Base-by-base conservation (phyloP, 2,797 vertebrate species). In the Mus caroli region DNA sequence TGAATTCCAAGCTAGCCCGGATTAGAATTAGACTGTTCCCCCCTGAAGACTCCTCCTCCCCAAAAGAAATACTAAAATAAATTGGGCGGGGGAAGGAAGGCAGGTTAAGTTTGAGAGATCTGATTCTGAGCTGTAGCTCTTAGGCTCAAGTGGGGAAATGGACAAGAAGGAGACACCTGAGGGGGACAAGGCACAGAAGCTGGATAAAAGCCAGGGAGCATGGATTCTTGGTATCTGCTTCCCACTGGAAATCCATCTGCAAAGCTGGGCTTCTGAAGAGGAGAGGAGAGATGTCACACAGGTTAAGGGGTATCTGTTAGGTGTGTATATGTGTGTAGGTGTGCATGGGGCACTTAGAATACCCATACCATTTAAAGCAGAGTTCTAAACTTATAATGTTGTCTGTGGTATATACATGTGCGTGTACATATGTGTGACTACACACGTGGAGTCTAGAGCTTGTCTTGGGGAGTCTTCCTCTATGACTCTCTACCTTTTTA, bases 81-180 rank as follows among this genome's bases (percentile, higher is more conserved):
- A 67, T 4, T n/a, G 19, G 5, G n/a, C n/a, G n/a, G 14, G 20
- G 5, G 14, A 34, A 37, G 15, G 46, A 62, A 50, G 60, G 60
- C 11, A n/a, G 10, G 67, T 56, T 92, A 76, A 26, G 34, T 62
- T 94, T 85, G 85, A 84, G 71, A 84, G 52, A 58, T 8, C 43
- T 67, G 46, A 40, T 93, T 88, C 52, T 91, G 56, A 96, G 19
- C 15, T 84, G 13, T 37, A 86, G 26, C 64, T 93, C 56, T 10
- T 75, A 6, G 60, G 10, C 67, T 90, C 84, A 94, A 79, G 77
- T 62, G 82, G 40, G 46, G 10, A 31, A 54, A 10, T 64, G 14
- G 46, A 54, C 50, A 37, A 77, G 76, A 46, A 28, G 37, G 14
- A 31, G 83, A 75, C n/a, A 64, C 93, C 60, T 26, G 11, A 83